Evolutionary conservation across 37 sponge, comb jelly and placozoan species (phyloP).

Genomic region (Bolinopsis microptera): DNA sequence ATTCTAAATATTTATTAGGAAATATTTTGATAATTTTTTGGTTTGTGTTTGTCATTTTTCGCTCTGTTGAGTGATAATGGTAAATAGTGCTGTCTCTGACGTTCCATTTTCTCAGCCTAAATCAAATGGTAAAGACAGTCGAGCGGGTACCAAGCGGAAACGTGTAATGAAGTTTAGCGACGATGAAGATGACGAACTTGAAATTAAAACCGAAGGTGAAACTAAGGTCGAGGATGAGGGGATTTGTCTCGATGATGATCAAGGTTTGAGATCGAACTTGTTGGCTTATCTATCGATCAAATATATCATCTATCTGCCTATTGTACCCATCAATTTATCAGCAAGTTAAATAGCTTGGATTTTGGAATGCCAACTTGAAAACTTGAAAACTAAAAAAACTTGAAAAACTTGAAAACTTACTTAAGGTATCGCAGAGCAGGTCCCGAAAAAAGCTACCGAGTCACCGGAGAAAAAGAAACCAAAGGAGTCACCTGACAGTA

Average conservation of each 20-base stretch:
- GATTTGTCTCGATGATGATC: constrained; percentile 4
- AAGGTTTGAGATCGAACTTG: not conserved
- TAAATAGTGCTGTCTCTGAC: too few species aligned
- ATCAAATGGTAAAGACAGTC: not conserved
- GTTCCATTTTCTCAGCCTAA: not conserved
- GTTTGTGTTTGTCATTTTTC: too few species aligned
- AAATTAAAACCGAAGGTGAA: not conserved
- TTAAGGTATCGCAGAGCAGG: not conserved
- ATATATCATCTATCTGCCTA: too few species aligned
- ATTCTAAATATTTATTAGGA: too few species aligned
- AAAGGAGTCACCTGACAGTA: constrained; percentile 9
- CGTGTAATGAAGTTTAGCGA: constrained; percentile 50
- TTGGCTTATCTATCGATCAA: too few species aligned
- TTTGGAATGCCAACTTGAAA: too few species aligned
- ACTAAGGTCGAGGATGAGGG: not conserved
- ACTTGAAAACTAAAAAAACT: too few species aligned
- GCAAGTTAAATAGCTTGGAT: too few species aligned
- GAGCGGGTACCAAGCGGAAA: constrained; percentile 31
- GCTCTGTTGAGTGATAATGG: too few species aligned
- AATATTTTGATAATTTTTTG: too few species aligned
- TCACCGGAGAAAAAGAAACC: not conserved
- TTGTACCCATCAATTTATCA: too few species aligned
- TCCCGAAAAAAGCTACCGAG: not conserved
- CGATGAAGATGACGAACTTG: not conserved
- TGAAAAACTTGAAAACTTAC: too few species aligned